Evolutionary conservation across 1,140 invertebrate genomes (phyloP), one percentile per base, ranked within the genome.

Genomic region (Drosophila sproati): DNA sequence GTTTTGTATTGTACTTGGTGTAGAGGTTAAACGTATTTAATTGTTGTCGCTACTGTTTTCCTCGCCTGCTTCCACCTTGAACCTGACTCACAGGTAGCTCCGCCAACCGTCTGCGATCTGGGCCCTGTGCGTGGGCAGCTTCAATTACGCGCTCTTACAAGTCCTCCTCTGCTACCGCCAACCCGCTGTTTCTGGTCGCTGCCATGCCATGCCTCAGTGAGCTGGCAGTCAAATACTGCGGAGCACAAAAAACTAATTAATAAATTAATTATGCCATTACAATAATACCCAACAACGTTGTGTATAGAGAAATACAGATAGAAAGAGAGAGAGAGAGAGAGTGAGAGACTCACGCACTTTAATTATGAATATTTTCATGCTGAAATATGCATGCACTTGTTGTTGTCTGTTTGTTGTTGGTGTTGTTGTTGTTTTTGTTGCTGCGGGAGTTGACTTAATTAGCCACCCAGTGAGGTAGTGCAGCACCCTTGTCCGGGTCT

Each of bases 191-290:
- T 37, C 1, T 31, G 67, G 39, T 43, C 39, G 61, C 54, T 20
- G 20, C 20, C 20, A 20, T 20, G 48, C 45, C 69, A 85, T 64
- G 81, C 80, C 73, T 80, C 71, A 75, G 71, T 60, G 70, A 76
- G 69, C 63, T 45, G 55, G 78, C 51, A 54, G 64, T 50, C 48
- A 74, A 52, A 54, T 20, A 20, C 20, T 20, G 20, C 20, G 47
- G 52, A 59, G 54, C 47, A 72, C 51, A 62, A 64, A 78, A 89
- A 85, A 77, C 75, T 89, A 90, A 89, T 89, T 89, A 89, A 89
- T 89, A 89, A 89, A 89, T 89, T 89, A 89, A 89, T 85, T 89
- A 89, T 89, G 86, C 85, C 72, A 89, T 89, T 89, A 89, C 78
- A 90, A 85, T 78, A 89, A 89, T 78, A 89, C 70, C 82, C 57